Evolutionary conservation across 2,113 vertebrate species (phyloP).

Genomic region (Ochotona curzoniae): DNA sequence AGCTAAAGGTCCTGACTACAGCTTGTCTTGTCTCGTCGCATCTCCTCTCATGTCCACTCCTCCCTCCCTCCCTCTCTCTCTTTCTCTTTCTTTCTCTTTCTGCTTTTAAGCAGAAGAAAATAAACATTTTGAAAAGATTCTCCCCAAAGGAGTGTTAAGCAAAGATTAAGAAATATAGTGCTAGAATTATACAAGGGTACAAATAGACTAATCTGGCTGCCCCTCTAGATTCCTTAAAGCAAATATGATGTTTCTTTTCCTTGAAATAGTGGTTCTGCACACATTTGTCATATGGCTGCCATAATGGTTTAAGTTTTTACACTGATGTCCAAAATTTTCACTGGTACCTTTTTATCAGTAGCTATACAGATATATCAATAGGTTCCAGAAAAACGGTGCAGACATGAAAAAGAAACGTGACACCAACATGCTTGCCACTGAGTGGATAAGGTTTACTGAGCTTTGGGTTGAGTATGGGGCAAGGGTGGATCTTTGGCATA

Average conservation of each 20-base stretch:
- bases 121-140: neutral
- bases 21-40: neutral
- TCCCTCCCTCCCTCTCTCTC: too few species aligned
- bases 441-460: neutral
- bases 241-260: neutral
- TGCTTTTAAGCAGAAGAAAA: too few species aligned
- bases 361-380: neutral
- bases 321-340: neutral
- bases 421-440: neutral
- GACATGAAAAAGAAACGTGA: neutral
- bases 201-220: neutral
- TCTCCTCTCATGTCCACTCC: too few species aligned
- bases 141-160: neutral
- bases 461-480: neutral
- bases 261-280: neutral
- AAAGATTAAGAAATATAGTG: neutral
- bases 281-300: neutral
- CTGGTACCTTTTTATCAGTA: neutral
- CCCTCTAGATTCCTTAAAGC: neutral
- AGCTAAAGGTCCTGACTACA: too few species aligned
- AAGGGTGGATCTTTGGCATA: neutral
- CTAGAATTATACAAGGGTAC: neutral
- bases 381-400: neutral
- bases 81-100: too few species aligned
- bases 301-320: neutral